phyloP scores from a whole-genome alignment of 1,140 invertebrate genomes.

The Chrysomallon squamiferum region DNA sequence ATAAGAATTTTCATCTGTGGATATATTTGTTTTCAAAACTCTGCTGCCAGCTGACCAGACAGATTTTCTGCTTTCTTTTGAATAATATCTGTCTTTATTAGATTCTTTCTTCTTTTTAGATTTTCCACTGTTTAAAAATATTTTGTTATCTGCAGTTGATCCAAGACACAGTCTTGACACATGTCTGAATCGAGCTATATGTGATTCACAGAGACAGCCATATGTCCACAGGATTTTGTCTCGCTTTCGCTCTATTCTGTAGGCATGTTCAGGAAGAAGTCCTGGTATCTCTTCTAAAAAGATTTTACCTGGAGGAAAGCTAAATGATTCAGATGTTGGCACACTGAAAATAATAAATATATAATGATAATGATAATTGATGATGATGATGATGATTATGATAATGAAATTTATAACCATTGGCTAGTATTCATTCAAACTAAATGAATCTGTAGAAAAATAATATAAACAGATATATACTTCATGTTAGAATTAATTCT shows the following conservation, averaged over 20 bases:
- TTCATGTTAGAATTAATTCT: too few relatives aligned
- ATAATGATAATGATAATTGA: too few relatives aligned
- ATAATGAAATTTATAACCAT: too few relatives aligned
- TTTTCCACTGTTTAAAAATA: slow-evolving; percentile 16
- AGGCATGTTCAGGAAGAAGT: slow-evolving; percentile 54
- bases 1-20: slow-evolving; percentile 6
- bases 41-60: slow-evolving; percentile 12
- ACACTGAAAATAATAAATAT: too few relatives aligned
- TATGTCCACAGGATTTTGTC: slow-evolving; percentile 58
- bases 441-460: too few relatives aligned
- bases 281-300: slow-evolving; percentile 55
- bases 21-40: not conserved
- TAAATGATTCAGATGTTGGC: too few relatives aligned
- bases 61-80: slow-evolving; percentile 33
- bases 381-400: too few relatives aligned
- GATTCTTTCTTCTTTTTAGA: slow-evolving; percentile 19
- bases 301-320: slow-evolving; percentile 22
- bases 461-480: too few relatives aligned
- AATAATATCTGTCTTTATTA: slow-evolving; percentile 34
- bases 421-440: too few relatives aligned
- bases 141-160: not conserved
- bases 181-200: slow-evolving; percentile 52
- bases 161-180: slow-evolving; percentile 31
- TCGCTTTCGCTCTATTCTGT: slow-evolving; percentile 50
- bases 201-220: slow-evolving; percentile 54